phyloP scores from a whole-genome alignment of 2,888 invertebrate genomes.

The Rhamnusium bicolor region DNA sequence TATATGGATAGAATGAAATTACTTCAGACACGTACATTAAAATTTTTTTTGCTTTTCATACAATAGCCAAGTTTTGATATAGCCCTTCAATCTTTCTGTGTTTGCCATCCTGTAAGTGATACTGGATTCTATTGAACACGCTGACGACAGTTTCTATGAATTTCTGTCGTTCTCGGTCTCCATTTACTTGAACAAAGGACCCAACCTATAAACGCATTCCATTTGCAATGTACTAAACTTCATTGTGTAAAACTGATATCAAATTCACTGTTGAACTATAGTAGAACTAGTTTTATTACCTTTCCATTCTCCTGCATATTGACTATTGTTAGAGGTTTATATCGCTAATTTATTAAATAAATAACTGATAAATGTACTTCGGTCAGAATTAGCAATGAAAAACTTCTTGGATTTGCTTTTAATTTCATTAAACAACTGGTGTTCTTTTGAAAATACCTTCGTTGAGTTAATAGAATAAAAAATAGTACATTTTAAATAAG shows the following conservation, averaged over 20 bases:
- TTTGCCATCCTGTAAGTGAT: slow-evolving; percentile 13
- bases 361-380: too few relatives aligned
- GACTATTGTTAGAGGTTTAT: not conserved
- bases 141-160: slow-evolving; percentile 27
- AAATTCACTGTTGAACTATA: slow-evolving; percentile 3
- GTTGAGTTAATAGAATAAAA: too few relatives aligned
- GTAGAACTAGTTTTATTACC: not conserved
- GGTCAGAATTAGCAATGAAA: too few relatives aligned
- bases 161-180: slow-evolving; percentile 17
- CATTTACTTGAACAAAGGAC: slow-evolving; percentile 30
- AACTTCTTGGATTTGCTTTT: too few relatives aligned
- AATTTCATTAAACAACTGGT: too few relatives aligned
- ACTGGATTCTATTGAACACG: slow-evolving; percentile 24
- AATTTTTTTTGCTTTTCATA: too few relatives aligned
- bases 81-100: not conserved
- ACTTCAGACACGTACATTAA: too few relatives aligned
- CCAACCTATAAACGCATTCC: slow-evolving; percentile 30
- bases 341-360: not conserved
- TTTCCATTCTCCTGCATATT: not conserved
- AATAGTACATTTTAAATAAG: too few relatives aligned
- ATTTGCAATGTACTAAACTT: slow-evolving; percentile 19
- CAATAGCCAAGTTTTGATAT: slow-evolving; percentile 4
- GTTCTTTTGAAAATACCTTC: too few relatives aligned
- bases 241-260: slow-evolving; percentile 32
- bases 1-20: too few relatives aligned